Base-by-base conservation (phyloP, 2,113 vertebrate species). In the Elachura formosa region DNA sequence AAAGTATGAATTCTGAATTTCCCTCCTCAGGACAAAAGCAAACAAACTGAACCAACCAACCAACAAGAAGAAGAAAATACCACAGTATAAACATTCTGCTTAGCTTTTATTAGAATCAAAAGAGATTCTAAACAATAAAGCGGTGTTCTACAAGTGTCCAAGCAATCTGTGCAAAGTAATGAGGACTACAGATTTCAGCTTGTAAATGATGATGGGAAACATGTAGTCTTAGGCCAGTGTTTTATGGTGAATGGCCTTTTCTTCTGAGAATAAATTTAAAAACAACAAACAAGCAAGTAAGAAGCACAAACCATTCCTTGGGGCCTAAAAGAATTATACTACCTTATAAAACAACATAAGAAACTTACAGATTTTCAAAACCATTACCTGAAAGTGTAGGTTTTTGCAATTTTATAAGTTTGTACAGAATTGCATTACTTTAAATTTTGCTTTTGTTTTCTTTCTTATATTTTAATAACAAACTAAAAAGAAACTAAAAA, bases 161-260 rank as follows among this genome's bases (percentile, higher is more conserved):
- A 73, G 48, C 7, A 82, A 40, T 14, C 80, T 38, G 75, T 85
- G 66, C 12, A 71, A 74, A 59, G 20, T 64, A 86, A 77, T 84
- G 56, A 90, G n/a, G 71, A 38, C 40, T 80, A 61, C n/a, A 68
- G 56, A 36, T 78, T 93, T 84, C 80, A 56, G 26, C 23, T 51
- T 78, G 34, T 46, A 68, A 88, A 74, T 68, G 79, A 31, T 75
- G 31, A 84, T 79, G n/a, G 29, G 41, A 93, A 93, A 75, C 36
- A 62, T 13, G 26, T 15, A 59, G 31, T 82, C 89, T 97, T 96
- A 95, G 95, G 95, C 80, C 92, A 52, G 9, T 83, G 85, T 95
- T 96, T 96, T 94, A 89, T 91, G 67, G 66, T 93, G 95, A 97
- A 97, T 97, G 88, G 54, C 96, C 85, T 96, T 97, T 98, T 97